Evolutionary conservation across 2,797 vertebrate species (phyloP).

Genomic region (Microctenopoma stevenorrisi): DNA sequence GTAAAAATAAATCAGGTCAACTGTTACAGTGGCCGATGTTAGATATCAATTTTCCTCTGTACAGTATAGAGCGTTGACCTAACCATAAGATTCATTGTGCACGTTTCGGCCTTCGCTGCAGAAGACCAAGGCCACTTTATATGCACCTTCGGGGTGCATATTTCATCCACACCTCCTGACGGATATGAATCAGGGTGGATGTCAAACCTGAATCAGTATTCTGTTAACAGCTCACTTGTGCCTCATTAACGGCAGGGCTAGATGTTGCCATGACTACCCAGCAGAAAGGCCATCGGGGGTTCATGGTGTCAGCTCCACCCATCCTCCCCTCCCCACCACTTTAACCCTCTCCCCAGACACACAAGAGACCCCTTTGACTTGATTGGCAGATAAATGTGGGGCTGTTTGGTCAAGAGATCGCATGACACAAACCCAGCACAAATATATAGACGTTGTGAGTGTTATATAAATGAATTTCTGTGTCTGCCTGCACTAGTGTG

Average conservation of each 20-base stretch:
- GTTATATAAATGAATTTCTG: conserved; percentile 28
- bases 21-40: background rate
- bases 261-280: conserved; percentile 78
- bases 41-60: conserved; percentile 4
- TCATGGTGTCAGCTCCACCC: conserved; percentile 69
- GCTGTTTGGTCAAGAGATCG: conserved; percentile 14
- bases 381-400: conserved; percentile 50
- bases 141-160: conserved; percentile 36
- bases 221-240: conserved; percentile 79
- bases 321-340: conserved; percentile 60
- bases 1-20: conserved; percentile 8
- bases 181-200: conserved; percentile 64
- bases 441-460: conserved; percentile 15
- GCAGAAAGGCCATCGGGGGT: conserved; percentile 76
- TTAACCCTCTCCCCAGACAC: conserved; percentile 68
- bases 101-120: conserved; percentile 26
- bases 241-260: conserved; percentile 77
- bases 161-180: conserved; percentile 71
- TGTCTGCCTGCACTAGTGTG: conserved; percentile 13
- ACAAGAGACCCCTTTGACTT: conserved; percentile 56
- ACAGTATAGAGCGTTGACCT: background rate
- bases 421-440: conserved; percentile 41
- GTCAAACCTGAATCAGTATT: conserved; percentile 80
- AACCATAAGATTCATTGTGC: conserved; percentile 2
- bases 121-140: conserved; percentile 27